Conservation (phyloP, 2,888 invertebrate genomes). For the Erannis defoliaria region DNA sequence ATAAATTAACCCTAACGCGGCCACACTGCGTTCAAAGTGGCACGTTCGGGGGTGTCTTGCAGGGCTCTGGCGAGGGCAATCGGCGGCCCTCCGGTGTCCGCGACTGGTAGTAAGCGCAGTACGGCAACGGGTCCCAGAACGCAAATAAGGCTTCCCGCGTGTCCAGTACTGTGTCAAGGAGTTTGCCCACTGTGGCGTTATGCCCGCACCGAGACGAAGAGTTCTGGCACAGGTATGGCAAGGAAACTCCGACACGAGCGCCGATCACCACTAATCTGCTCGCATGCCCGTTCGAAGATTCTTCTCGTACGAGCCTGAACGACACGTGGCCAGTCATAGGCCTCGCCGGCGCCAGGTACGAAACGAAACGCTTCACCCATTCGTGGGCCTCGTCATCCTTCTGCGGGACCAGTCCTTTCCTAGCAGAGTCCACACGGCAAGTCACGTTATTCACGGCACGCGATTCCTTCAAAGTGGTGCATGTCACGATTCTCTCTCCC, state of each 20-base stretch:
- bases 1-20: conserved; percentile 68
- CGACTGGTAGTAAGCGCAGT: conserved; percentile 94
- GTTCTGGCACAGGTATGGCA: conserved; percentile 93
- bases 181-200: conserved; percentile 87
- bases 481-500: conserved; percentile 92
- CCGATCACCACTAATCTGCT: conserved; percentile 82
- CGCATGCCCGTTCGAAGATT: conserved; percentile 78
- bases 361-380: conserved; percentile 91
- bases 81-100: conserved; percentile 88
- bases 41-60: conserved; percentile 84
- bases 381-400: conserved; percentile 89
- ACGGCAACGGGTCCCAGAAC: conserved; percentile 95
- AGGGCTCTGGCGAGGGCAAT: conserved; percentile 83
- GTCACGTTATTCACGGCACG: conserved; percentile 93
- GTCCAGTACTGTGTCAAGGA: conserved; percentile 90
- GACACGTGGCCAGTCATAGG: conserved; percentile 93
- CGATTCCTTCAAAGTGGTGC: conserved; percentile 93
- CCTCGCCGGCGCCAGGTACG: conserved; percentile 87
- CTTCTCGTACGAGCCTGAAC: conserved; percentile 90
- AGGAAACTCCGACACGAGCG: conserved; percentile 91
- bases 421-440: conserved; percentile 89
- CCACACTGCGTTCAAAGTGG: conserved; percentile 68
- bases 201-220: conserved; percentile 87
- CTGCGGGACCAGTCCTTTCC: conserved; percentile 89
- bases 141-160: conserved; percentile 93